Evolutionary conservation across 2,113 vertebrate species (phyloP).

Genomic region (Jaculus jaculus): DNA sequence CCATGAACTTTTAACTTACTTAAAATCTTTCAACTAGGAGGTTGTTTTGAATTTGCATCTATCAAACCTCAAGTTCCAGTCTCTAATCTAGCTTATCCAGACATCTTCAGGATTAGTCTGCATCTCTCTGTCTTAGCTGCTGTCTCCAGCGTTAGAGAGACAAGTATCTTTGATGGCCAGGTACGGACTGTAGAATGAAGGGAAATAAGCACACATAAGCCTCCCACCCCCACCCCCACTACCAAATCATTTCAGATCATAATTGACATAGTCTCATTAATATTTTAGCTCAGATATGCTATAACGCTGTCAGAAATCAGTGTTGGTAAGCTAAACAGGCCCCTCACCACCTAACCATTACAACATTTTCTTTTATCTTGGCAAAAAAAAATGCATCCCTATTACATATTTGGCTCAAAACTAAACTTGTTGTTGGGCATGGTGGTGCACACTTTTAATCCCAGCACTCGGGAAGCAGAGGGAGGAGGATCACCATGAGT

Average conservation of each 20-base stretch:
- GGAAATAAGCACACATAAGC: background rate
- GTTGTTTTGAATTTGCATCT: background rate
- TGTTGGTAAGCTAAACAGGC: background rate
- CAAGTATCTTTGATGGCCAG: background rate
- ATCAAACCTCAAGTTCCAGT: background rate
- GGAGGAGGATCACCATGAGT: no score
- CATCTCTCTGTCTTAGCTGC: background rate
- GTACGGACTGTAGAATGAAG: background rate
- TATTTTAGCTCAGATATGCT: background rate
- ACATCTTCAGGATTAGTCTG: background rate
- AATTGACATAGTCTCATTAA: background rate
- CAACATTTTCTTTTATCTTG: background rate
- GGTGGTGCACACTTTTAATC: no score
- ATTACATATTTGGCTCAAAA: constrained; percentile 12
- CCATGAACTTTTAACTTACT: background rate
- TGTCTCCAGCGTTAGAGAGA: background rate
- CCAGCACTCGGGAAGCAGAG: no score
- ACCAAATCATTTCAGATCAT: background rate
- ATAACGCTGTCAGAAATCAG: background rate
- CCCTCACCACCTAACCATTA: background rate
- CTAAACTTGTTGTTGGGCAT: background rate
- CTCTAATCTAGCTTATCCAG: background rate
- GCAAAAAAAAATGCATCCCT: constrained; percentile 10
- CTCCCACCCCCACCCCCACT: background rate
- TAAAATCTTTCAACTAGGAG: background rate